Conservation (phyloP, 1,140 invertebrate genomes). For the Sitobion miscanthi region DNA sequence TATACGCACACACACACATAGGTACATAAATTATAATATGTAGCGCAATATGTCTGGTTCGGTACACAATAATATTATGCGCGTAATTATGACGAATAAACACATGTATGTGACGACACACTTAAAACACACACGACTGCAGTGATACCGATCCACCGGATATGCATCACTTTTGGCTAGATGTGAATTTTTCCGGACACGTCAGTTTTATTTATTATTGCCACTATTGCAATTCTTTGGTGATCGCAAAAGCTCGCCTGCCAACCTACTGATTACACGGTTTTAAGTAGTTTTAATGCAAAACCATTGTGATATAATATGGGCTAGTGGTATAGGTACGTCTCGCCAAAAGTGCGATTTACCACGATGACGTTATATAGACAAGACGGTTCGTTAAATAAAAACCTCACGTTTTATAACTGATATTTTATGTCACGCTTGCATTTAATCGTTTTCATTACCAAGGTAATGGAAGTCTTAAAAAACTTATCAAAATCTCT, state of each 20-base stretch:
- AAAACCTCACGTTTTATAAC: not conserved
- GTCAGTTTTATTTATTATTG: not conserved
- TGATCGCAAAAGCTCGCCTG: not conserved
- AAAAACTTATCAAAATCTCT: not conserved
- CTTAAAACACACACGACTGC: not conserved
- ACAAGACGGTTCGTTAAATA: not conserved
- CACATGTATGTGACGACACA: not conserved
- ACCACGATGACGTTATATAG: not conserved
- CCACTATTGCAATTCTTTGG: not conserved
- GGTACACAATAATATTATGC: not conserved
- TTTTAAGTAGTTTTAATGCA: no score
- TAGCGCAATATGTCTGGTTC: not conserved
- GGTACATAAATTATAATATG: not conserved
- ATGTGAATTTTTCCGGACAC: not conserved
- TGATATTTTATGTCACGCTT: not conserved
- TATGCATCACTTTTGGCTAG: not conserved
- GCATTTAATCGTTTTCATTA: not conserved
- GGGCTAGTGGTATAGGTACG: not conserved
- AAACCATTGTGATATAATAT: no score
- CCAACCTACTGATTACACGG: no score
- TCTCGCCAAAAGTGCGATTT: not conserved
- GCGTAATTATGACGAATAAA: not conserved
- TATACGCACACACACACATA: not conserved
- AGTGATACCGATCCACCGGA: not conserved
- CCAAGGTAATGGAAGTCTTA: not conserved